Evolutionary conservation across 2,113 vertebrate species (phyloP).

Genomic region (Melospiza melodia): DNA sequence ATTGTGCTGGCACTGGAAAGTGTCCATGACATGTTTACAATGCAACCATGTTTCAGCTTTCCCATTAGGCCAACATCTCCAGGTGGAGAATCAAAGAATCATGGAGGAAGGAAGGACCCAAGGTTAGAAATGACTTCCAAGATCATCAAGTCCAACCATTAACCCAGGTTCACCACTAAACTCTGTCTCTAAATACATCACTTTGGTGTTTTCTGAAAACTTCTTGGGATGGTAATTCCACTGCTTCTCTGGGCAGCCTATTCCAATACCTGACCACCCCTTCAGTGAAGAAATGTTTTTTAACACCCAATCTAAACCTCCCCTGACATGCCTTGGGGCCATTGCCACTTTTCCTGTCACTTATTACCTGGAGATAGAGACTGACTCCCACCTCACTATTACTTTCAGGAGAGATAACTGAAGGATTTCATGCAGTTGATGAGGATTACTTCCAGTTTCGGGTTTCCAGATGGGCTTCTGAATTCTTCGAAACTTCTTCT

Average conservation of each 20-base stretch:
- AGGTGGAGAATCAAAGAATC: neutral
- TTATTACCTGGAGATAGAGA: neutral
- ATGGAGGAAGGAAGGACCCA: neutral
- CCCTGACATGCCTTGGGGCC: neutral
- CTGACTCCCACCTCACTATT: fast-evolving
- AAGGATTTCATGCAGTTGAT: neutral
- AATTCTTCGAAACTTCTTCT: neutral
- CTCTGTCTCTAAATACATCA: neutral
- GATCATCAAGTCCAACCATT: neutral
- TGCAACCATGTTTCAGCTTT: neutral
- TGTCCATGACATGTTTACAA: neutral
- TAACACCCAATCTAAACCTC: neutral
- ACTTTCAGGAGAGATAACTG: neutral
- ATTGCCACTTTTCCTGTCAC: neutral
- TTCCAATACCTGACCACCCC: neutral
- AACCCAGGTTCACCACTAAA: neutral
- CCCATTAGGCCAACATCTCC: neutral
- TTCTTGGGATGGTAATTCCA: neutral
- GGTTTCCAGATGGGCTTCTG: neutral
- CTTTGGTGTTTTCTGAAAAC: neutral
- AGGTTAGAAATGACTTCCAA: neutral
- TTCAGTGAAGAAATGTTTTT: neutral
- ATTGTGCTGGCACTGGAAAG: neutral
- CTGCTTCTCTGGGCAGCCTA: neutral
- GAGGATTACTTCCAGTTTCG: neutral